Base-by-base conservation (phyloP, 2,113 vertebrate species). In the Xenopus laevis region DNA sequence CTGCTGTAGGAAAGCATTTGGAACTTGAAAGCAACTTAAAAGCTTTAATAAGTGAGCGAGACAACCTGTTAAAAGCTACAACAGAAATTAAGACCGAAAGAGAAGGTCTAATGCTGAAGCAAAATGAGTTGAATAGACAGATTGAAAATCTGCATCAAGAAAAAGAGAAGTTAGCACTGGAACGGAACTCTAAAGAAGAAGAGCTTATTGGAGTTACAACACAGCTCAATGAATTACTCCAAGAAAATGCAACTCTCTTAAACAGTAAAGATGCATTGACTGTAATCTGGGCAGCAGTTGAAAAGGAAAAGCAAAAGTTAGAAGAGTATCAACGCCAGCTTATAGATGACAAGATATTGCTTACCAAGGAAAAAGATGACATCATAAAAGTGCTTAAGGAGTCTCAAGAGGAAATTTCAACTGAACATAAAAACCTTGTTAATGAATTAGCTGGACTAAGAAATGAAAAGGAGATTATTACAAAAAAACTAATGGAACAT, bases 231-330 rank as follows among this genome's bases (percentile, higher is more conserved):
- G 87, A 82, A 45, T 81, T 33, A 0, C 63, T 81, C 21, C 79
- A 83, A 23, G 89, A 93, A 77, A 89, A 74, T 0, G 1, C 17
- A 44, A 92, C 96, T 63, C 77, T 96, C 20, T 85, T 91, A 81
- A 85, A 83, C 18, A 91, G 91, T 33, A 92, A 92, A 55, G 53
- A 27, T 0, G 89, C 84, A 47, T 81, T 97, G 52, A 81, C 87
- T 0, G 77, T 81, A 80, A 82, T 88, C 73, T 82, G 97, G 16
- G 92, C 95, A 20, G 92, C 95, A 65, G 79, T 87, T 4, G 94
- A 93, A 83, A 86, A 84, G 52, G 90, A 93, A n/a, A 79, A 85
- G 20, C 72, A 84, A 2, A 82, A 87, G 20, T 79, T 88, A 64
- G 81, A 93, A 30, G 76, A 65, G 15, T 84, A 75, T 18, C 85